Base-by-base conservation (phyloP, 2,888 invertebrate genomes). In the Chloroclysta siterata region DNA sequence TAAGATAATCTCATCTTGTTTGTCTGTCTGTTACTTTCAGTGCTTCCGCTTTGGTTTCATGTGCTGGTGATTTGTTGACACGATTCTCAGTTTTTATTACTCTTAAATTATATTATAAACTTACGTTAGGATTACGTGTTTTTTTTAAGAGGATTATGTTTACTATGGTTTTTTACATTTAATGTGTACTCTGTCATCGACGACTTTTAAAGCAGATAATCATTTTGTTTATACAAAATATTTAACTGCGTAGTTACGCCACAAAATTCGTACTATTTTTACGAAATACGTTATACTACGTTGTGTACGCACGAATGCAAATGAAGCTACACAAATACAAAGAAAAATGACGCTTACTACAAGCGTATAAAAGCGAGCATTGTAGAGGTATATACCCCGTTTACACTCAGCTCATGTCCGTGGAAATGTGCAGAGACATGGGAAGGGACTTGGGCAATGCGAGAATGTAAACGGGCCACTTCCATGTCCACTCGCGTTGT, bases 1-100 rank as follows among this genome's bases (percentile, higher is more conserved):
- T 17, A 53, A 41, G 17, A 63, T 69, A 59, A 57, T 57, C 22
- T 48, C 42, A 55, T 63, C 47, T 63, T 56, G 61, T 60, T 65
- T 54, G 60, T 54, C 53, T 58, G 17, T 47, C 41, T 60, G 60
- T 68, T 63, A 29, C 48, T 57, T 66, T 63, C 50, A 58, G 29
- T 53, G 28, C 39, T 60, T 68, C 65, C 63, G 42, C 48, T 10
- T 14, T 48, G 17, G 50, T 59, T 64, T 62, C 46, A 54, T 62
- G 57, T 59, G 13, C 11, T 41, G 14, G 22, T 8, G 44, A 44
- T 52, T 42, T 53, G 59, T 47, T 47, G 36, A 53, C 36, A 46
- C 0, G 50, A 15, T 48, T 14, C 28, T 47, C 17, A 48, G 5
- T 0, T 60, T 54, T 60, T 54, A 60, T 60, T 47, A 14, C 11